These are phyloP conservation scores for Chymomyza costata DNA, from an alignment of 1,140 invertebrate species.

Conservation along the genomic window DNA sequence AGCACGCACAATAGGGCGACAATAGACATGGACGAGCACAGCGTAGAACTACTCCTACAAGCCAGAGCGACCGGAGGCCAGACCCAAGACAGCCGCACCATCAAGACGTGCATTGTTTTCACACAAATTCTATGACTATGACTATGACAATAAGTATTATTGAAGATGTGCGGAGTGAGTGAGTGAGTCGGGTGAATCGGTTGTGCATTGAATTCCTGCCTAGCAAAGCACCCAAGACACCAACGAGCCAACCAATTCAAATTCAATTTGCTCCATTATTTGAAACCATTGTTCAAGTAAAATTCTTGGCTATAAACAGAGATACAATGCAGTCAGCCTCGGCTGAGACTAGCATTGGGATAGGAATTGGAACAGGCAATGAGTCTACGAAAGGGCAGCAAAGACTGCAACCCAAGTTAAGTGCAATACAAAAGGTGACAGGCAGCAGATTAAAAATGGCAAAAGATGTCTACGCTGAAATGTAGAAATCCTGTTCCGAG, in stretches of 20 bases:
- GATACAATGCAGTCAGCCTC: constrained; percentile 32
- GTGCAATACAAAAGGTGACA: constrained; percentile 61
- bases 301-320: constrained; percentile 46
- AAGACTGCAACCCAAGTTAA: constrained; percentile 59
- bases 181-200: constrained; percentile 24
- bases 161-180: constrained; percentile 35
- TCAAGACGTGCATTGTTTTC: constrained; percentile 43
- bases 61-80: no score
- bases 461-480: constrained; percentile 45
- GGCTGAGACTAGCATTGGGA: constrained; percentile 1
- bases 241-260: constrained; percentile 67
- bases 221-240: no score
- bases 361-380: not conserved
- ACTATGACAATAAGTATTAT: constrained; percentile 51
- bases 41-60: constrained; percentile 26
- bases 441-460: constrained; percentile 60
- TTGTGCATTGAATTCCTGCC: constrained; percentile 44
- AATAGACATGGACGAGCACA: constrained; percentile 18
- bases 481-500: constrained; percentile 29
- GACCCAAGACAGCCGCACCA: no score
- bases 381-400: constrained; percentile 12
- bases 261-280: constrained; percentile 74
- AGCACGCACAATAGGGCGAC: constrained; percentile 66
- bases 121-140: constrained; percentile 41
- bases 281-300: constrained; percentile 62